Evolutionary conservation across 2,113 vertebrate species (phyloP), one percentile per base, ranked within the genome.

Genomic region (Ploceus nigricollis): DNA sequence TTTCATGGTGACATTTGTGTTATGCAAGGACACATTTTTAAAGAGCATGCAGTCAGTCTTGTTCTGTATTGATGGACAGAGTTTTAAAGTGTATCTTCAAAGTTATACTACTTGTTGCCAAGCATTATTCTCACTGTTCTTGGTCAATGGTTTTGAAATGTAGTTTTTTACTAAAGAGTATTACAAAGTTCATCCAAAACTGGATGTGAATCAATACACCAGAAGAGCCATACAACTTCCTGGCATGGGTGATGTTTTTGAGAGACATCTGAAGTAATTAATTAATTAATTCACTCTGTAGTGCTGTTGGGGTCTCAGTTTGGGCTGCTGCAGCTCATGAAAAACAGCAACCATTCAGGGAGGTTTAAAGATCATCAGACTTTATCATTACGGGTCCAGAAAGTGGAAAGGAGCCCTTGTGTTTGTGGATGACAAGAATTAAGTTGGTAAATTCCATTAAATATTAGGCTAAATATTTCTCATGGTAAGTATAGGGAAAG

Each of bases 261-360:
- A 24, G 64, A 71, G 21, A 44, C 12, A 75, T 30, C 13, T 85
- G 53, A 79, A 64, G 30, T 71, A 39, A 85, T 64, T 64, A 24
- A 57, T 79, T 71, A 39, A 85, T 64, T 64, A 24, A 57, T 79
- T 54, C 16, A 39, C 8, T 82, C 28, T 20, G 35, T 16, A 45
- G 25, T 87, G 53, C 40, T 69, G 3, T 35, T 75, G 47, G 42
- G 17, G 10, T 87, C 44, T 92, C 65, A 35, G 17, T 58, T 31
- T 61, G 37, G 39, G 60, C 33, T 75, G 4, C 28, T 78, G 42
- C 30, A 37, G 35, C 35, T 82, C 30, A 28, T 51, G 37, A 48
- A 22, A 66, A 88, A 27, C n/a, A 37, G 11, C 1, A 15, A 1
- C 17, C 0, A 0, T 65, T 60, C 33, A n/a, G 42, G 31, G 64